Conservation (phyloP, 2,797 vertebrate species). For the Gambusia yucatana region DNA sequence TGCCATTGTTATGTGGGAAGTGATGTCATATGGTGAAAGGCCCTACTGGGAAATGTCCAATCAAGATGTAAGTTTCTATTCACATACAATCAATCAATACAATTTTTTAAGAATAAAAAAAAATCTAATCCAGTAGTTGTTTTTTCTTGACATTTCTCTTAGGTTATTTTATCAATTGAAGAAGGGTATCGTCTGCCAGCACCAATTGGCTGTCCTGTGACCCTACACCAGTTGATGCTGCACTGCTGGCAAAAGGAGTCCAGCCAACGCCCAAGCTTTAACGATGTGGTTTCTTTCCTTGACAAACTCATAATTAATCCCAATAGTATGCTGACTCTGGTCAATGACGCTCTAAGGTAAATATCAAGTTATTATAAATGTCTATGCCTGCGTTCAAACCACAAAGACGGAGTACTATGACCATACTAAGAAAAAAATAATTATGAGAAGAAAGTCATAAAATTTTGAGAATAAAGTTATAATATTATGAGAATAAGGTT, state of each 20-base stretch:
- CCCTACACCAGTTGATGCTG: conserved; percentile 96
- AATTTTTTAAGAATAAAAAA: not conserved
- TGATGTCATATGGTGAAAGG: conserved; percentile 98
- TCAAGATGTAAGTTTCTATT: conserved; percentile 89
- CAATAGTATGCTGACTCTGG: conserved; percentile 90
- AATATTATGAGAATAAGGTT: too few species aligned
- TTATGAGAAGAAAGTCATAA: too few species aligned
- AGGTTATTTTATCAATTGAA: conserved; percentile 98
- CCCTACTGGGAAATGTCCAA: conserved; percentile 99
- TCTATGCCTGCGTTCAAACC: not conserved
- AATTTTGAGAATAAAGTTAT: too few species aligned
- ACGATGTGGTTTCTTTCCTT: conserved; percentile 90
- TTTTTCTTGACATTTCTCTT: conserved; percentile 20
- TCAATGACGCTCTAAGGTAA: conserved; percentile 81
- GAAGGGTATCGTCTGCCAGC: conserved; percentile 97
- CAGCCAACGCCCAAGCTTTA: conserved; percentile 90
- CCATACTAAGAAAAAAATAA: too few species aligned
- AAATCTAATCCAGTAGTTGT: not conserved
- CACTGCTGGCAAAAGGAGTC: conserved; percentile 99
- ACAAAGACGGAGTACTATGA: not conserved
- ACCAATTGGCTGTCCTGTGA: conserved; percentile 94
- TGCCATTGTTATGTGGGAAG: conserved; percentile 99
- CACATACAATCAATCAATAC: not conserved
- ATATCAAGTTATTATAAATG: not conserved
- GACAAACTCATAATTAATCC: conserved; percentile 97